phyloP scores from a whole-genome alignment of 2,888 invertebrate genomes.

The Steinernema hermaphroditum region DNA sequence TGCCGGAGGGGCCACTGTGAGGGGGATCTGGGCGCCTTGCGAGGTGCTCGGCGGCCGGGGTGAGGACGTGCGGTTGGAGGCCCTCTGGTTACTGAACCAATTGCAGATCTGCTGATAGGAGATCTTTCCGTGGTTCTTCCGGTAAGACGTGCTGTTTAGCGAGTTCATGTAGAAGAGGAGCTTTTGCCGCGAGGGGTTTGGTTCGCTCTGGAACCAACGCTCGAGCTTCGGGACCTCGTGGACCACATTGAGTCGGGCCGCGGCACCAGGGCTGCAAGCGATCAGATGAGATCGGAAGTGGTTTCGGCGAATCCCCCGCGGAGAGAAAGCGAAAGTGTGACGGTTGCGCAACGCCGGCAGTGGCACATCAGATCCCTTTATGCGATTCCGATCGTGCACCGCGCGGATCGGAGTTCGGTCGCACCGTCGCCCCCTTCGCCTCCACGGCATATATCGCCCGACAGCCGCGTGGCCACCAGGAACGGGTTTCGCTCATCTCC shows the following conservation, averaged over 20 bases:
- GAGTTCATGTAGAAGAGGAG: conserved; percentile 93
- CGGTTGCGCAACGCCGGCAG: conserved; percentile 24
- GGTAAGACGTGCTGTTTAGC: conserved; percentile 86
- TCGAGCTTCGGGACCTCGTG: conserved; percentile 92
- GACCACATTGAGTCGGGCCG: conserved; percentile 55
- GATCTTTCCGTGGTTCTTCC: conserved; percentile 68
- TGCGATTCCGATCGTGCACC: conserved; percentile 17
- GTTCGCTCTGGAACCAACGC: conserved; percentile 91
- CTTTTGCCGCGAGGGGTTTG: conserved; percentile 93
- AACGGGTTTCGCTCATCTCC: conserved; percentile 28
- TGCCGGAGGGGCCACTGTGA: neutral
- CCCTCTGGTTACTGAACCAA: conserved; percentile 90
- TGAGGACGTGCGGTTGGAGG: conserved; percentile 74
- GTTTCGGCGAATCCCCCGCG: no score
- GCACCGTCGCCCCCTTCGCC: conserved; percentile 17
- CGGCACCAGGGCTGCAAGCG: conserved; percentile 32
- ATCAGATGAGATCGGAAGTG: neutral
- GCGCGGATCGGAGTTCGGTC: conserved; percentile 16
- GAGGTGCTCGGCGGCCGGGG: conserved; percentile 33
- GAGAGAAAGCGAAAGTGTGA: conserved; percentile 27
- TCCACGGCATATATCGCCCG: conserved; percentile 8
- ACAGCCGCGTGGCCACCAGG: conserved; percentile 11
- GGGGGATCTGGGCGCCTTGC: neutral
- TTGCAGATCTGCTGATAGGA: conserved; percentile 64
- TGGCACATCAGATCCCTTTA: conserved; percentile 1